Evolutionary conservation across 1,140 invertebrate genomes (phyloP), one percentile per base, ranked within the genome.

Genomic region (Ylistrum balloti): DNA sequence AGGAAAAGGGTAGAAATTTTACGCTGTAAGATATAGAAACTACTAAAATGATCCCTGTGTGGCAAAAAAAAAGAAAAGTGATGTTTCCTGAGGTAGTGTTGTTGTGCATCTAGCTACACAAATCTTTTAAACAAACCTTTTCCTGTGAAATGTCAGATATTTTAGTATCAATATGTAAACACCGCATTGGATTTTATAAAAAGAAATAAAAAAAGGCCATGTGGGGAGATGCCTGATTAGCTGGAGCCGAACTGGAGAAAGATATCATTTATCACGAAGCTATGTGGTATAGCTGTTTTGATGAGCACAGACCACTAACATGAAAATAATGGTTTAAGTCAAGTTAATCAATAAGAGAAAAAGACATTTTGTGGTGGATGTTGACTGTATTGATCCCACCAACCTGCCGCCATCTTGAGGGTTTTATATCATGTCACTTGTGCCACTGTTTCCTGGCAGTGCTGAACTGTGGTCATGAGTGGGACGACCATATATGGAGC

Each of bases 321-420:
- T 74, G 56, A 74, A 74, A 74, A 74, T 74, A 74, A 74, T 74
- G 56, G 56, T 9, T 74, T n/a, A 74, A 74, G 56, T 28, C 56
- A 74, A 74, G 56, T 74, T 74, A 74, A 74, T 74, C 56, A 74
- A 74, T 74, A 74, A 74, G 56, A 45, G 56, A 74, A 74, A 74
- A 74, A 74, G 56, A 74, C 56, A 74, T 74, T 74, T 74, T 74
- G 56, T 74, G 5, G 56, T 74, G 56, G 56, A 74, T 74, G 56
- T 74, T 74, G 56, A 74, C 56, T n/a, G n/a, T 74, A 74, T 74
- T 74, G 56, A 74, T 74, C 56, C 56, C 56, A 74, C 56, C 56
- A 74, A 74, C 56, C 56, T 74, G 56, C 56, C 56, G 15, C 56
- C 56, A 74, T 74, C 56, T 74, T 74, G 56, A 74, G 56, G 56